Percentiles rank a stretch among this genome's conserved stretches.
These are phyloP conservation scores for Lasioglossum albipes DNA, from an alignment of 1,140 invertebrate genomes.

Conservation along the genomic window DNA sequence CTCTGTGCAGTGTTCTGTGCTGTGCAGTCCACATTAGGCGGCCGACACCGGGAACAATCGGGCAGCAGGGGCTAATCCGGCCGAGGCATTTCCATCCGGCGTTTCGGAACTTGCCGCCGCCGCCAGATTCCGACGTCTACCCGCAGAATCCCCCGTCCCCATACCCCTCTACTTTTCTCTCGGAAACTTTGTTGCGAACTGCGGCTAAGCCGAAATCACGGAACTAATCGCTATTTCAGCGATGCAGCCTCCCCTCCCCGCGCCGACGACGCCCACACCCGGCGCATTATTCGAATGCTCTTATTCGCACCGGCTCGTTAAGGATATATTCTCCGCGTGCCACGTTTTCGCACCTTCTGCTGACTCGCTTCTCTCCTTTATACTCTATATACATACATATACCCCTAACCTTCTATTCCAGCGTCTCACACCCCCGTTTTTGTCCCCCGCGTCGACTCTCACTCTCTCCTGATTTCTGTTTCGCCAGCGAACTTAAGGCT, in stretches of 20 bases:
- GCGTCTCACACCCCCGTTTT: not conserved
- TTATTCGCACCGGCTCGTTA: conserved; percentile 52
- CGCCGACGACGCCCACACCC: not conserved
- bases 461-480: conserved; percentile 23
- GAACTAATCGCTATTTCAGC: conserved; percentile 63
- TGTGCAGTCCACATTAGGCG: conserved; percentile 52
- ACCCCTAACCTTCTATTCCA: not conserved
- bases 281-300: conserved; percentile 61
- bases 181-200: conserved; percentile 62
- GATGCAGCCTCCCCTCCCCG: conserved; percentile 35
- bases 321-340: conserved; percentile 32
- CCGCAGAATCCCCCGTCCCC: not conserved
- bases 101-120: conserved; percentile 59
- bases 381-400: too few species aligned
- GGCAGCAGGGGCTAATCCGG: conserved; percentile 60
- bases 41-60: conserved; percentile 53
- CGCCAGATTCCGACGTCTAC: conserved; percentile 52
- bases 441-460: too few species aligned
- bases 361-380: conserved; percentile 10
- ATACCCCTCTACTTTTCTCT: conserved; percentile 1
- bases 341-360: conserved; percentile 3
- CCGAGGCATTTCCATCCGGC: conserved; percentile 62
- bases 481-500: not conserved
- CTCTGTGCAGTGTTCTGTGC: too few species aligned
- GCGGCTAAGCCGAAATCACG: conserved; percentile 45